Conservation (phyloP, 2,797 vertebrate species). For the Intellagama lesueurii region DNA sequence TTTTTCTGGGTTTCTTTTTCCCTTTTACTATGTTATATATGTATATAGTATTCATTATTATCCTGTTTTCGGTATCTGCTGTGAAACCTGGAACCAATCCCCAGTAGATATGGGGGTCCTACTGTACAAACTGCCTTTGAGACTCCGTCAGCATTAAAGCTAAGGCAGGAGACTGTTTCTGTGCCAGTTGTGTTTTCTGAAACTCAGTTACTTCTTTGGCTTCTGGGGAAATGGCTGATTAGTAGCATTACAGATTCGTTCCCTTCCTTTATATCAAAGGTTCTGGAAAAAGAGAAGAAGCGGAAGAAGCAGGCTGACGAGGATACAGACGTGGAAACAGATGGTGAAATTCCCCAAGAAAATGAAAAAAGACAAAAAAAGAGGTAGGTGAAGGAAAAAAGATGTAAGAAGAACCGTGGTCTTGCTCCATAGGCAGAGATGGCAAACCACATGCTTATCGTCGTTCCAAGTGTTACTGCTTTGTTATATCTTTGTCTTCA, state of each 20-base stretch:
- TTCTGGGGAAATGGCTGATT: neutral
- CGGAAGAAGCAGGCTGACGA: conserved; percentile 79
- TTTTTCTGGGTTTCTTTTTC: too few relatives aligned
- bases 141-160: neutral
- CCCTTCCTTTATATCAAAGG: conserved; percentile 72
- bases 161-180: neutral
- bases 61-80: neutral
- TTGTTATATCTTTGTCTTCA: too few relatives aligned
- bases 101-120: too few relatives aligned
- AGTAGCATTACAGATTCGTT: neutral
- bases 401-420: neutral
- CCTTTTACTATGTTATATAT: too few relatives aligned
- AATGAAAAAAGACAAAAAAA: conserved; percentile 78
- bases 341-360: conserved; percentile 80
- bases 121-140: too few relatives aligned
- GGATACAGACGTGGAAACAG: conserved; percentile 84
- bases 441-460: neutral
- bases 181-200: neutral
- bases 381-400: conserved; percentile 76
- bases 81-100: neutral
- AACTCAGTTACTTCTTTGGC: too few relatives aligned
- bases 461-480: too few relatives aligned
- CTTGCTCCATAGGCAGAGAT: neutral
- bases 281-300: conserved; percentile 95
- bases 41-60: too few relatives aligned